Evolutionary conservation across 1,140 invertebrate genomes (phyloP).

Genomic region (Sitophilus oryzae): DNA sequence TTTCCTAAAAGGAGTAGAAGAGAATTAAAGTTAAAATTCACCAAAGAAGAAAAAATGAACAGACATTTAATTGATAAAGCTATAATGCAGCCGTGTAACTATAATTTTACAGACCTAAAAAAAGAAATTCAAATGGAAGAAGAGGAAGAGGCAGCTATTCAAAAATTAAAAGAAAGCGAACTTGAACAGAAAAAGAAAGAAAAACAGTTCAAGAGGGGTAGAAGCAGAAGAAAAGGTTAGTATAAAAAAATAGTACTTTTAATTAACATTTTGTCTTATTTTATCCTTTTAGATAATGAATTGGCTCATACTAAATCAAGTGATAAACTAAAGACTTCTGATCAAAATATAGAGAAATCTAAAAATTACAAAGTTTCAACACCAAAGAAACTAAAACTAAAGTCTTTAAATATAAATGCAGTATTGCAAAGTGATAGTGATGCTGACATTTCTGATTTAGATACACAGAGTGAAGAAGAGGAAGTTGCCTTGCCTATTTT

Average conservation of each 20-base stretch:
- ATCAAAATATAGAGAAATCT: not conserved
- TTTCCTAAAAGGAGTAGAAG: slow-evolving; percentile 70
- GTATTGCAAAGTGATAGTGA: slow-evolving; percentile 18
- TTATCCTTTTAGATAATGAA: too few species aligned
- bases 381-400: not conserved
- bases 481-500: slow-evolving; percentile 20
- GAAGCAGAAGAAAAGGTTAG: slow-evolving; percentile 11
- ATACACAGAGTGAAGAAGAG: slow-evolving; percentile 25
- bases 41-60: slow-evolving; percentile 48
- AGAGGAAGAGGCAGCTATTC: slow-evolving; percentile 34
- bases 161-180: slow-evolving; percentile 29
- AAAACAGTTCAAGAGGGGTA: slow-evolving; percentile 7
- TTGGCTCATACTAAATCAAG: too few species aligned
- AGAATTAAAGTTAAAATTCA: slow-evolving; percentile 73
- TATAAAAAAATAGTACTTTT: not conserved
- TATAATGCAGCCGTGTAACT: slow-evolving; percentile 45
- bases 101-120: slow-evolving; percentile 46
- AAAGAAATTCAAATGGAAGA: slow-evolving; percentile 40
- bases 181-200: slow-evolving; percentile 17
- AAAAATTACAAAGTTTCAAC: not conserved
- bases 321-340: too few species aligned
- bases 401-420: slow-evolving; percentile 7
- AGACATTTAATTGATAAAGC: slow-evolving; percentile 45
- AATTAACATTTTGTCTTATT: too few species aligned
- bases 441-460: slow-evolving; percentile 25